Base-by-base conservation (phyloP, 2,113 vertebrate species). In the Spilogale gracilis region DNA sequence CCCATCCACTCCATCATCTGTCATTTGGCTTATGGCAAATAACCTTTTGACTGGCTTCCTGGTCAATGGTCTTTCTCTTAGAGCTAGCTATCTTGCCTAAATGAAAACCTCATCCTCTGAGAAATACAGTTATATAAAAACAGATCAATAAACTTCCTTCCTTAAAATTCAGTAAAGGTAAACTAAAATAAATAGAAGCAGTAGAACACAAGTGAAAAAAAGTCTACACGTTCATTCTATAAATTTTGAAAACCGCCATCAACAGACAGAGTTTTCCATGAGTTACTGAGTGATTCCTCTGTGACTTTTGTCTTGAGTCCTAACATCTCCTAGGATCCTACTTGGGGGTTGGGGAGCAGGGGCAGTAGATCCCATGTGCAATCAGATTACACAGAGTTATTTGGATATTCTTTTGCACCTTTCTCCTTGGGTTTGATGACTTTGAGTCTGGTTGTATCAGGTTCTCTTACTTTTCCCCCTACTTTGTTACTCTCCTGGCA, bases 271-370 rank as follows among this genome's bases (percentile, higher is more conserved):
- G 60, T 61, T 50, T 81, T 52, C 32, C 25, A 52, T 43, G 17
- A 81, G 50, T 58, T 71, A 52, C 38, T 61, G 27, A 89, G 10
- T 82, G 38, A 4, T 63, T 23, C 16, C 18, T 84, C 27, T 81
- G 50, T n/a, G 76, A 54, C 38, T 88, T 88, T 76, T 38, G 60
- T 83, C 83, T 69, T 60, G 3, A 76, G 32, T 60, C 30, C 50
- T 71, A 76, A 67, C 11, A 27, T 38, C 2, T 67, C 23, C 17
- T 54, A 32, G 25, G 58, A 60, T 9, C 69, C 20, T 67, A 6
- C 5, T n/a, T n/a, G 17, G 10, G 27, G 7, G 32, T 25, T 0
- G 0, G 3, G 32, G n/a, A 38, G 76, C 17, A 10, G 10, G 5
- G 45, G 25, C 13, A 5, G 17, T 6, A 45, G 20, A 83, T 56